These are phyloP conservation scores for Burhinus oedicnemus DNA, from an alignment of 2,113 vertebrate genomes.

Conservation along the genomic window DNA sequence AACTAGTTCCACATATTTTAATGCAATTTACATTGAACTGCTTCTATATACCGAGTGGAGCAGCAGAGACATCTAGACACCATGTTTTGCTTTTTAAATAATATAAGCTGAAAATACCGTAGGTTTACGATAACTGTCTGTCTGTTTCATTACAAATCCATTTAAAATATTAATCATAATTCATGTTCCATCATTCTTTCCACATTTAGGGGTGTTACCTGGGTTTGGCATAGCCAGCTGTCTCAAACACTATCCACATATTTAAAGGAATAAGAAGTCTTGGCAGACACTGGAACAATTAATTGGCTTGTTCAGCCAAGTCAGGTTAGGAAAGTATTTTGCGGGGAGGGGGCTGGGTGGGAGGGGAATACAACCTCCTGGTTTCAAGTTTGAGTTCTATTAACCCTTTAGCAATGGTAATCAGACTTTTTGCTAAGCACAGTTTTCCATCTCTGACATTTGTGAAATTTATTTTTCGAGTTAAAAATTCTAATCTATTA, in stretches of 20 bases:
- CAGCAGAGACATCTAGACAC: neutral
- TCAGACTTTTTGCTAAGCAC: neutral
- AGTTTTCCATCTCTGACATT: neutral
- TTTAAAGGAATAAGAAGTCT: conserved; percentile 66
- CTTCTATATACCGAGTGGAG: neutral
- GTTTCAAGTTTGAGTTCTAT: conserved; percentile 15
- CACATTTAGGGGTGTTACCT: conserved; percentile 63
- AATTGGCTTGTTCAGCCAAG: conserved; percentile 77
- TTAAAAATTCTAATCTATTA: neutral
- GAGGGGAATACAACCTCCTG: neutral
- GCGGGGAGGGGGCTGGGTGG: neutral
- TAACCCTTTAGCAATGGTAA: conserved; percentile 41
- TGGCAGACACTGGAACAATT: conserved; percentile 74
- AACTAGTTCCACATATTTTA: neutral
- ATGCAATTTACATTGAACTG: neutral
- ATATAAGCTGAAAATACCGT: neutral
- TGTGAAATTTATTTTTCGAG: neutral
- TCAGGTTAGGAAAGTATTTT: conserved; percentile 73
- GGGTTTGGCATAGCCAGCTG: conserved; percentile 63
- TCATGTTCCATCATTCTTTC: conserved; percentile 64
- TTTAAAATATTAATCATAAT: conserved; percentile 53
- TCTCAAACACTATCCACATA: conserved; percentile 47
- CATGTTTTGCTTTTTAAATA: neutral
- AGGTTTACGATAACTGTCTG: neutral
- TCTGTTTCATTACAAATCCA: conserved; percentile 27